These are phyloP conservation scores for Drosophila mulleri DNA, from an alignment of 2,888 invertebrate species.

Conservation along the genomic window DNA sequence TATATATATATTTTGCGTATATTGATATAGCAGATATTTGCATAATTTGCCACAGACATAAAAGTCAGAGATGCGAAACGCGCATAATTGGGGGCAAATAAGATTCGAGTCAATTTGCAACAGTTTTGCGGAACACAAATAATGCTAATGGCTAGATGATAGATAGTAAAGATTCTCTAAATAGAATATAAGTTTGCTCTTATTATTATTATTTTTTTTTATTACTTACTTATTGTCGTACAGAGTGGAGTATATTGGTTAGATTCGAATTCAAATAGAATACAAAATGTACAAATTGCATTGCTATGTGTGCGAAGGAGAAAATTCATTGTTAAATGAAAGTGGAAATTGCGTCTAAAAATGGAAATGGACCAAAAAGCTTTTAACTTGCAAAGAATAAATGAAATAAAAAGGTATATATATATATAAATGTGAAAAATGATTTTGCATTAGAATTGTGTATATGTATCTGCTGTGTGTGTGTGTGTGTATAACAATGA, in stretches of 20 bases:
- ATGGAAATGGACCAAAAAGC: constrained; percentile 49
- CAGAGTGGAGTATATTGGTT: constrained; percentile 19
- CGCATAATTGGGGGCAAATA: constrained; percentile 48
- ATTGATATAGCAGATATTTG: constrained; percentile 28
- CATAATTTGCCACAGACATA: constrained; percentile 45
- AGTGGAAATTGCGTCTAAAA: constrained; percentile 48
- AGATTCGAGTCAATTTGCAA: constrained; percentile 55
- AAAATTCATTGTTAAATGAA: constrained; percentile 60
- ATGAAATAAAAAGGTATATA: constrained; percentile 12
- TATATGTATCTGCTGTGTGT: constrained; percentile 30
- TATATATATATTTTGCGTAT: not conserved
- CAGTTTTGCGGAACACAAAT: constrained; percentile 10
- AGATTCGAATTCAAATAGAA: constrained; percentile 31
- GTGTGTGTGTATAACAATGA: constrained; percentile 49
- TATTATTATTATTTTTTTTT: constrained; percentile 3
- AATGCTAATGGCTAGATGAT: constrained; percentile 19
- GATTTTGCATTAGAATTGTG: constrained; percentile 56
- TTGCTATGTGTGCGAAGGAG: constrained; percentile 41
- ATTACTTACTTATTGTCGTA: constrained; percentile 35
- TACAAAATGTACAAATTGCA: constrained; percentile 62
- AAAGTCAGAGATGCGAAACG: constrained; percentile 11
- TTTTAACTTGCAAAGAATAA: constrained; percentile 43
- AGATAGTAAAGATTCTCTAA: not conserved
- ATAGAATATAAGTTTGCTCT: not conserved
- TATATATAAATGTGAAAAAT: constrained; percentile 59